phyloP scores from a whole-genome alignment of 1,140 invertebrate genomes.

The Ctenoplectra terminalis region DNA sequence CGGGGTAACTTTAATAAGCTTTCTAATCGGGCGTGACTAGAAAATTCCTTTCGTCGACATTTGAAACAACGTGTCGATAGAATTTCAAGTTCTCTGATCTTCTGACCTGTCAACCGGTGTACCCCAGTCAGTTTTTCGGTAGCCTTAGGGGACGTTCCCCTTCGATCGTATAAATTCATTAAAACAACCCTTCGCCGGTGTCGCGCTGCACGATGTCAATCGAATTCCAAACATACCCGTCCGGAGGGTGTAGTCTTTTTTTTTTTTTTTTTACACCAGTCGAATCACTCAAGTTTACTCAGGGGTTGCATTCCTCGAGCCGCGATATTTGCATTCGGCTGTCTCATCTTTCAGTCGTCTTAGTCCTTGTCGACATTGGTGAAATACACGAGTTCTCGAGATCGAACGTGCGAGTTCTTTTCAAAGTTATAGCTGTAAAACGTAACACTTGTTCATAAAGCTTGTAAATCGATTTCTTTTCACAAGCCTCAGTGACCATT shows the following conservation, averaged over 20 bases:
- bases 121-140: conserved; percentile 22
- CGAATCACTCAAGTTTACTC: conserved; percentile 44
- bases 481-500: background rate
- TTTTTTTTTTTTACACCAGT: conserved; percentile 34
- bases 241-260: conserved; percentile 52
- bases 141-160: conserved; percentile 22
- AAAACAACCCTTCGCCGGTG: conserved; percentile 76
- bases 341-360: conserved; percentile 57
- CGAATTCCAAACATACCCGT: conserved; percentile 73
- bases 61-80: conserved; percentile 39
- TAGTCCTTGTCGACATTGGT: background rate
- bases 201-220: conserved; percentile 63
- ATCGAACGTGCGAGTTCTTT: background rate
- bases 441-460: background rate
- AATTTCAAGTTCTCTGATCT: conserved; percentile 46
- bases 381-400: background rate
- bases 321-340: conserved; percentile 57
- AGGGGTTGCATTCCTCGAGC: conserved; percentile 27
- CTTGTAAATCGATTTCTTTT: background rate
- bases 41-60: conserved; percentile 4
- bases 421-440: too few relatives aligned
- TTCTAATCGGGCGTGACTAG: conserved; percentile 28
- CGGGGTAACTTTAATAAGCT: background rate
- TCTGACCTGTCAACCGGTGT: conserved; percentile 31
- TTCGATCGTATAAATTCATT: conserved; percentile 76